Percentiles rank a stretch among this genome's conserved stretches.
These are phyloP conservation scores for Zygaena filipendulae DNA, from an alignment of 2,888 invertebrate genomes.

Conservation along the genomic window DNA sequence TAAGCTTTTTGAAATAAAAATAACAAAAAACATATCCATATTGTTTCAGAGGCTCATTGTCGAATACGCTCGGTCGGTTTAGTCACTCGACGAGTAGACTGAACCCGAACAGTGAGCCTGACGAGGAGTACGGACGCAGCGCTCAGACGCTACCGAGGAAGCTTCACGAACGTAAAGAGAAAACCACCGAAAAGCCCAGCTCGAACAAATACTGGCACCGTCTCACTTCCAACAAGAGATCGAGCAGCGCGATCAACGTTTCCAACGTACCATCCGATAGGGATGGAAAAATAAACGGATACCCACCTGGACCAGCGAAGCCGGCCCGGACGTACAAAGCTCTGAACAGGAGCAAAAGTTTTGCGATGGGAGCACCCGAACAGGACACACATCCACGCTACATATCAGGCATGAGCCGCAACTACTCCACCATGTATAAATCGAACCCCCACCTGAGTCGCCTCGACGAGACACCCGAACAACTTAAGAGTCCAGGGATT, in stretches of 20 bases:
- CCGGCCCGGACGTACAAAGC: conserved; percentile 84
- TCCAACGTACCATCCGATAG: conserved; percentile 47
- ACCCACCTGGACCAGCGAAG: conserved; percentile 75
- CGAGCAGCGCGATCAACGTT: conserved; percentile 74
- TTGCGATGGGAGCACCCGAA: conserved; percentile 80
- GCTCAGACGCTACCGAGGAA: conserved; percentile 83
- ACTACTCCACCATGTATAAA: conserved; percentile 73
- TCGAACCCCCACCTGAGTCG: conserved; percentile 82
- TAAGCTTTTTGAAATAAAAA: conserved; percentile 11
- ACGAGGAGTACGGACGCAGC: conserved; percentile 67
- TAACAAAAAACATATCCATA: conserved; percentile 29
- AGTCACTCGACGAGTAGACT: conserved; percentile 84
- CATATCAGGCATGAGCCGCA: conserved; percentile 55
- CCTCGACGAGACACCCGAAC: conserved; percentile 75
- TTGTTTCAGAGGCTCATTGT: conserved; percentile 71
- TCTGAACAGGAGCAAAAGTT: conserved; percentile 84
- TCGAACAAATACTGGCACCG: conserved; percentile 57
- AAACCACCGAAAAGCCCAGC: conserved; percentile 47
- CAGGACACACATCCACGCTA: conserved; percentile 57
- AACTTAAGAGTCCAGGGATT: conserved; percentile 86
- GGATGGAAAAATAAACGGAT: conserved; percentile 53
- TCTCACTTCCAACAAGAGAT: conserved; percentile 64
- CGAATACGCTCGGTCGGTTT: conserved; percentile 82
- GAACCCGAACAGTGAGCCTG: conserved; percentile 62
- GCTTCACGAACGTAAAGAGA: conserved; percentile 62